These are phyloP conservation scores for Peromyscus attwateri DNA, from an alignment of 2,797 vertebrate species.

Conservation along the genomic window DNA sequence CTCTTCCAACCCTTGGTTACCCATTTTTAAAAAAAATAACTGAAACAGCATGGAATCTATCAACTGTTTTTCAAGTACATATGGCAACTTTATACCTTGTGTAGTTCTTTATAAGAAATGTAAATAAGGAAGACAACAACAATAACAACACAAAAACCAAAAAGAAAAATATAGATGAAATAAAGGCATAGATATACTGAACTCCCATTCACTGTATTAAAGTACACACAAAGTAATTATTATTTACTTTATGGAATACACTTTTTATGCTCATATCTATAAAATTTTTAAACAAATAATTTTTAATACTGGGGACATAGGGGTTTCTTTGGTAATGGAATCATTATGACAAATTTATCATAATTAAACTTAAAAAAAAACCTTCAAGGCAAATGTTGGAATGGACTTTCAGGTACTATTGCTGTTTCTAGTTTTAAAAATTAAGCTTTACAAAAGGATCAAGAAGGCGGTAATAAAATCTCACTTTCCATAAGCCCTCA, in stretches of 20 bases:
- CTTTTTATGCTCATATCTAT: background rate
- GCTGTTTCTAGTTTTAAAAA: background rate
- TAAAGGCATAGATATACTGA: background rate
- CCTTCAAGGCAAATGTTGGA: constrained; percentile 53
- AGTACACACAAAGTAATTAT: background rate
- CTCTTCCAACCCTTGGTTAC: background rate
- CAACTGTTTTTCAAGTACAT: background rate
- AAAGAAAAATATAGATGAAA: constrained; percentile 13
- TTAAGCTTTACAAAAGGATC: constrained; percentile 41
- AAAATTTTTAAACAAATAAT: constrained; percentile 56
- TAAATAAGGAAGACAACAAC: too few species aligned
- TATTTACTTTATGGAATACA: constrained; percentile 40
- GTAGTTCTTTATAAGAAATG: constrained; percentile 36
- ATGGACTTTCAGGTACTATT: background rate
- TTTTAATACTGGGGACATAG: constrained; percentile 40
- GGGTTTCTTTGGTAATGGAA: constrained; percentile 21
- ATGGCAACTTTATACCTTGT: background rate
- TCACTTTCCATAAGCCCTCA: background rate
- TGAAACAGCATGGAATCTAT: background rate
- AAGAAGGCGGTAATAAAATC: constrained; percentile 33
- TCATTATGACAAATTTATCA: constrained; percentile 46
- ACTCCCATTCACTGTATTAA: constrained; percentile 10
- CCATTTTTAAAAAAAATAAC: background rate
- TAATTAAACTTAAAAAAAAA: constrained; percentile 65
- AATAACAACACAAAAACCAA: background rate